A percentile compares a stretch with the other conserved stretches of the same genome.
phyloP scores from a whole-genome alignment of 2,797 vertebrate genomes.

The Periparus ater region DNA sequence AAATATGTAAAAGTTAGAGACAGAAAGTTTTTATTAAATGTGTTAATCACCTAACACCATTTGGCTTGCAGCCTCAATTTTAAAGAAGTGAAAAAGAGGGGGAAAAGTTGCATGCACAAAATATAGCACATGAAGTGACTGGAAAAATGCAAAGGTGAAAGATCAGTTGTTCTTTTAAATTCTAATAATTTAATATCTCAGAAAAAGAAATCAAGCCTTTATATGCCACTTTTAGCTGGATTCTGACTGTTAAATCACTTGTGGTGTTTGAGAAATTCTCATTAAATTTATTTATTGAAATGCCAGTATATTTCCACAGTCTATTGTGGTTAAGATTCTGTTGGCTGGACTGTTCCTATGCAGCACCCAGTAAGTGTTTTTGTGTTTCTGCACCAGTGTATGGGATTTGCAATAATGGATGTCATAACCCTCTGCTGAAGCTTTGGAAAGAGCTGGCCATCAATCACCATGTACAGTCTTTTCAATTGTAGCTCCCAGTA shows the following conservation, averaged over 20 bases:
- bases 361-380: background rate
- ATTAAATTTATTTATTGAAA: constrained; percentile 20
- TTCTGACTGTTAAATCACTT: background rate
- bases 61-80: background rate
- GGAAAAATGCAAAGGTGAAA: background rate
- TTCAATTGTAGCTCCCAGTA: constrained; percentile 3
- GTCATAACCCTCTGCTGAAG: constrained; percentile 29
- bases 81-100: background rate
- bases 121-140: background rate
- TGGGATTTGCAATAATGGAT: constrained; percentile 58
- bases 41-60: background rate
- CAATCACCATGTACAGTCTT: constrained; percentile 22
- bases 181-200: background rate
- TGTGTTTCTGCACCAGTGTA: constrained; percentile 15
- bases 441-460: constrained; percentile 38
- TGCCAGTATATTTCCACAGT: background rate
- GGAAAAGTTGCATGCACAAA: background rate
- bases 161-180: background rate
- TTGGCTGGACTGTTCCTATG: background rate
- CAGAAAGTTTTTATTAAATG: background rate
- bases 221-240: background rate
- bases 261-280: background rate
- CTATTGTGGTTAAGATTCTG: background rate
- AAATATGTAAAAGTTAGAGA: background rate
- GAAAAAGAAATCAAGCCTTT: background rate